Evolutionary conservation across 2,797 vertebrate genomes (phyloP), one percentile per base, ranked within the genome.

Genomic region (Anniella stebbinsi): DNA sequence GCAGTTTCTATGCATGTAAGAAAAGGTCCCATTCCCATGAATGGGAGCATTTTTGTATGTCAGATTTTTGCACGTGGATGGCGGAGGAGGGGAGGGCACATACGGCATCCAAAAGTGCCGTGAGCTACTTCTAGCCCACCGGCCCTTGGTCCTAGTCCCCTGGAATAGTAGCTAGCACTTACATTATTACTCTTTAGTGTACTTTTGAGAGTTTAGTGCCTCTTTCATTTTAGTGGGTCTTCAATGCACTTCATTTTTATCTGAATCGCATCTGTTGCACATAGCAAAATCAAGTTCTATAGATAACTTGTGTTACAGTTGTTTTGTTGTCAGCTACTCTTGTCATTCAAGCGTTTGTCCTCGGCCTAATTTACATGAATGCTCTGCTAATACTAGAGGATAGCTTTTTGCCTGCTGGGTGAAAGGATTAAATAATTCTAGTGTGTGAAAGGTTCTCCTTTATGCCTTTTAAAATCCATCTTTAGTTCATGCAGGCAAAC

Each of bases 341-440:
- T 77, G 6, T 67, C 73, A 89, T 86, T 57, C 60, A 57, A 67
- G 21, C 45, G 83, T 5, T 6, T 81, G 0, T 51, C 70, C 36
- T 89, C 87, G 1, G 85, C 81, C 48, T 82, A 6, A 12, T 88
- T 91, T 75, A n/a, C 30, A 75, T 48, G 60, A 81, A 75, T 73
- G 48, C 7, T 88, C 13, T 51, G 21, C n/a, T 88, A 80, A 80
- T 75, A 36, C 87, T 80, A 80, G 67, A 12, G 87, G 66, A 88
- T 92, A 91, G 66, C 67, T 90, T 91, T 91, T 87, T 88, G 86
- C 83, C 18, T 73, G 21, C 36, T 81, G n/a, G 2, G 5, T 54
- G 36, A 91, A 57, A 18, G 76, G 63, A 87, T 92, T 75, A 45
- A 28, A 5, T 69, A 84, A 63, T 83, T 91, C 3, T 70, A 51